A percentile compares a stretch with the other conserved stretches of the same genome.
phyloP scores from a whole-genome alignment of 2,888 invertebrate genomes.

The Agrotis segetum region DNA sequence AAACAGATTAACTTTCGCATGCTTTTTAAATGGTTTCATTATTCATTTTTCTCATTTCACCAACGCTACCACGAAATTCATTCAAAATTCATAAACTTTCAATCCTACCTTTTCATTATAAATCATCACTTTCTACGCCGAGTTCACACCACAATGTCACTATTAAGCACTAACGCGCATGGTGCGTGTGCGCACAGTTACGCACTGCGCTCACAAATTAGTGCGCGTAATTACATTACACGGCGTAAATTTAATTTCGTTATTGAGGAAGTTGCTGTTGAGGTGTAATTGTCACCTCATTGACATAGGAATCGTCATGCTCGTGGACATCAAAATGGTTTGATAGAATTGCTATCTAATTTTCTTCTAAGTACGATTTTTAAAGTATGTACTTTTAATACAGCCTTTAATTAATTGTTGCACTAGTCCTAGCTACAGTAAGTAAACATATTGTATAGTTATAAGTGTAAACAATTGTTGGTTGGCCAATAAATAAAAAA shows the following conservation, averaged over 20 bases:
- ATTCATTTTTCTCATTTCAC: neutral
- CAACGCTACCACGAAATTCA: neutral
- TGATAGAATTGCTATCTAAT: conserved; percentile 1
- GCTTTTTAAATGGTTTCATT: no score
- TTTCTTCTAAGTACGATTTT: neutral
- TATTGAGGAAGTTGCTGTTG: conserved; percentile 74
- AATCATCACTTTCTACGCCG: conserved; percentile 61
- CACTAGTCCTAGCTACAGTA: no score
- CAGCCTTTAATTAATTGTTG: no score
- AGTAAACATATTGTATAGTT: no score
- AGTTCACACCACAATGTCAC: conserved; percentile 73
- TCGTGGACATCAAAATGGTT: neutral
- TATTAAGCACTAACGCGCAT: conserved; percentile 64
- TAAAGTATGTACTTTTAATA: neutral
- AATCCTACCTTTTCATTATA: conserved; percentile 60
- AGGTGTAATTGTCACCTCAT: conserved; percentile 61
- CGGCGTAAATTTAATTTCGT: conserved; percentile 75
- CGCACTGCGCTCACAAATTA: conserved; percentile 82
- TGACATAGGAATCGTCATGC: conserved; percentile 35
- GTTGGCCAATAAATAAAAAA: no score
- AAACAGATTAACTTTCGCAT: no score
- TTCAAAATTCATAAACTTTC: conserved; percentile 7
- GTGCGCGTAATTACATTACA: conserved; percentile 80
- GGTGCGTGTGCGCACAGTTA: conserved; percentile 70
- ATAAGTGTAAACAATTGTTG: no score